Conservation (phyloP, 92 coral and sea anemone species). For the Metridium senile region DNA sequence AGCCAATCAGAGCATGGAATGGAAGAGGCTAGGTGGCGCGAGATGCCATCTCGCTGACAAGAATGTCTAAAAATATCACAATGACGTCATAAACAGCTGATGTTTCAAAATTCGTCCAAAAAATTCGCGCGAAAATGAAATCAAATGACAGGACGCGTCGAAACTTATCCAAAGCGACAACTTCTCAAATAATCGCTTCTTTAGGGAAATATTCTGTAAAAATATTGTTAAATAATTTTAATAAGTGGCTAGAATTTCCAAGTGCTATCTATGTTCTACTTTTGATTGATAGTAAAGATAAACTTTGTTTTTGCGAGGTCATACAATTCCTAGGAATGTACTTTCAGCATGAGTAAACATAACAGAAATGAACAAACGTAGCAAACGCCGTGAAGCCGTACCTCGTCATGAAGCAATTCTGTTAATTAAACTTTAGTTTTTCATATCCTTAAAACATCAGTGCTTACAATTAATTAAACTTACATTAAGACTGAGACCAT, state of each 20-base stretch:
- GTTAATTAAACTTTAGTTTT: no score
- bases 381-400: background rate
- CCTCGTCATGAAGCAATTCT: no score
- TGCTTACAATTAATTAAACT: no score
- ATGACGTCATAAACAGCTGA: conserved; percentile 23
- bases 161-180: background rate
- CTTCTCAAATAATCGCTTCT: background rate
- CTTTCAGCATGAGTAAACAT: background rate
- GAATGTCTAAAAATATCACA: background rate
- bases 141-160: background rate
- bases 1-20: background rate
- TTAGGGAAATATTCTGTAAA: no score
- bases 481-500: no score
- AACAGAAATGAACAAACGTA: background rate
- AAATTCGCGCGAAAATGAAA: conserved; percentile 13
- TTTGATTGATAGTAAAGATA: conserved; percentile 9
- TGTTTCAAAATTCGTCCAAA: background rate
- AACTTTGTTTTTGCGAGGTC: conserved; percentile 6
- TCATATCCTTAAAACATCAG: no score
- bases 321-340: conserved; percentile 3
- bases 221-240: background rate
- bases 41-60: conserved; percentile 3
- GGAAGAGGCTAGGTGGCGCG: background rate
- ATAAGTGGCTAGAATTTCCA: no score
- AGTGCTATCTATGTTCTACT: no score